Evolutionary conservation across 2,113 vertebrate species (phyloP).

Genomic region (Hippocampus comes): DNA sequence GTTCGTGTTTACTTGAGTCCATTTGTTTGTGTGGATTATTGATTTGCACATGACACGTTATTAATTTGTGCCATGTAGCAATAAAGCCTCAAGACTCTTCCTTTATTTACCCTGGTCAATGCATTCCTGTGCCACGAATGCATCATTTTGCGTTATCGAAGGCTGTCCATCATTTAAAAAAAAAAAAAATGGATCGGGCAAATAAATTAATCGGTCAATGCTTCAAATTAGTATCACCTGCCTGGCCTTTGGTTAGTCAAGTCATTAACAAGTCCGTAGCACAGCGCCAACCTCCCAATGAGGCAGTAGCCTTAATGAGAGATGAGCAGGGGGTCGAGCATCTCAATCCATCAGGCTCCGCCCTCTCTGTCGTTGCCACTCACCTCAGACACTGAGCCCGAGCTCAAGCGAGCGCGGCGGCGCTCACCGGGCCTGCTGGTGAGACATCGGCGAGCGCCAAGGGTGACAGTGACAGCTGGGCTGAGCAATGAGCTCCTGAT

Average conservation of each 20-base stretch:
- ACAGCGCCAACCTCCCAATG: slow-evolving; percentile 45
- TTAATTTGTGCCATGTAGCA: background rate
- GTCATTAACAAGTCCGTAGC: slow-evolving; percentile 33
- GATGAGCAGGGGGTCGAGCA: slow-evolving; percentile 47
- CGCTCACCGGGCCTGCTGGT: slow-evolving; percentile 40
- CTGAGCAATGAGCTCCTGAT: slow-evolving; percentile 63
- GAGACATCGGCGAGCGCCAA: slow-evolving; percentile 41
- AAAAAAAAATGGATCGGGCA: background rate
- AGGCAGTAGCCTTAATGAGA: slow-evolving; percentile 58
- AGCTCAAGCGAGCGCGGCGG: slow-evolving; percentile 43
- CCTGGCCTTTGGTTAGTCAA: slow-evolving; percentile 19
- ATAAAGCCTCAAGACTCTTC: background rate
- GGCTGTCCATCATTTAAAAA: slow-evolving; percentile 16
- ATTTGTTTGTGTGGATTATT: slow-evolving; percentile 27
- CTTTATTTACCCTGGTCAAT: background rate
- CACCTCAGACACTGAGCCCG: slow-evolving; percentile 48
- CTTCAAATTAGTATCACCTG: slow-evolving; percentile 46
- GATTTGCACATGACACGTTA: slow-evolving; percentile 22
- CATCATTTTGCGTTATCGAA: slow-evolving; percentile 1
- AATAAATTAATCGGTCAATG: slow-evolving; percentile 36
- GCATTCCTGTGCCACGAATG: background rate
- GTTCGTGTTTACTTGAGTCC: slow-evolving; percentile 29
- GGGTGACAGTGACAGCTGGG: slow-evolving; percentile 55
- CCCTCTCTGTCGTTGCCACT: slow-evolving; percentile 61
- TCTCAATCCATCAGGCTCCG: slow-evolving; percentile 46